A percentile compares a stretch with the other conserved stretches of the same genome.
phyloP scores from a whole-genome alignment of 2,888 invertebrate genomes.

The Drosophila austrosaltans region DNA sequence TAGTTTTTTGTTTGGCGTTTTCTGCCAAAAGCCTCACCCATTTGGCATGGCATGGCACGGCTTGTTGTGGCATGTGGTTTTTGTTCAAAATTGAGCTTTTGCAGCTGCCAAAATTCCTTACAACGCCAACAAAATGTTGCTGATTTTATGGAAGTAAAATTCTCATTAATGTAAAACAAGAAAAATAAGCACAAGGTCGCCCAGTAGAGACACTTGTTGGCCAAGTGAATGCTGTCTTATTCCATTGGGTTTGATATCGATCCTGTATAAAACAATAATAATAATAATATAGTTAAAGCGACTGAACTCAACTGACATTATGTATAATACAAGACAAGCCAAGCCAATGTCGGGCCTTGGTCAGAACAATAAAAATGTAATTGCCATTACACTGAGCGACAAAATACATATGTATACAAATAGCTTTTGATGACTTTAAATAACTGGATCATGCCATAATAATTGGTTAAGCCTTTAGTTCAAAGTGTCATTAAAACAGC shows the following conservation, averaged over 20 bases:
- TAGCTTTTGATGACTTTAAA: constrained; percentile 2
- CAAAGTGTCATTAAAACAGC: too few relatives aligned
- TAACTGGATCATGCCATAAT: too few relatives aligned
- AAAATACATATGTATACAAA: constrained; percentile 14
- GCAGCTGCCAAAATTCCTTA: constrained; percentile 38
- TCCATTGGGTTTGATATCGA: constrained; percentile 3
- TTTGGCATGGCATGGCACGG: constrained; percentile 38
- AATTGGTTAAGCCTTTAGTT: too few relatives aligned
- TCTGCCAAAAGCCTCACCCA: constrained; percentile 41
- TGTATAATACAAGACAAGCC: not conserved
- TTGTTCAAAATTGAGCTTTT: constrained; percentile 1
- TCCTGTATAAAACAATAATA: constrained; percentile 24
- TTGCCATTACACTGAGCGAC: constrained; percentile 16
- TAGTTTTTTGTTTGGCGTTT: not conserved
- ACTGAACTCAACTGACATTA: constrained; percentile 10
- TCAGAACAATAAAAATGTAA: constrained; percentile 12
- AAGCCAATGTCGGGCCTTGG: constrained; percentile 7
- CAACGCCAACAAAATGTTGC: constrained; percentile 42
- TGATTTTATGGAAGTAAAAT: constrained; percentile 46
- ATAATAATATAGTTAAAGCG: not conserved
- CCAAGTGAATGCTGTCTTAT: constrained; percentile 45
- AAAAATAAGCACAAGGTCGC: constrained; percentile 67
- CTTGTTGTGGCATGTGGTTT: constrained; percentile 23
- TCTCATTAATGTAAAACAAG: constrained; percentile 50
- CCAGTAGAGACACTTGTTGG: constrained; percentile 44